Evolutionary conservation across 2,113 vertebrate species (phyloP).

Genomic region (Rhea americana): DNA sequence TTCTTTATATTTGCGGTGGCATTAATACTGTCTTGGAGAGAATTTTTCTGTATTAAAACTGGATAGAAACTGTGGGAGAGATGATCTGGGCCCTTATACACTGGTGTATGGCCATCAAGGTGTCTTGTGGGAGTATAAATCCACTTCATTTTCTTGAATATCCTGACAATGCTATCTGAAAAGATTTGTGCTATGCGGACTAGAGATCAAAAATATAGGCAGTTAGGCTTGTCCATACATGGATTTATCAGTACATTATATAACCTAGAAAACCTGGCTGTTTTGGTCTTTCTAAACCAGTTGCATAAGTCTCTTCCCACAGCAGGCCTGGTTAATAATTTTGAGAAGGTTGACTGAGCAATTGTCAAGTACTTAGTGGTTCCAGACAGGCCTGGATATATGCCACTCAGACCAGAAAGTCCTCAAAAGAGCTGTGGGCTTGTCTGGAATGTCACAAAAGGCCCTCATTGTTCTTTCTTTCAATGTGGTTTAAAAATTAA

Average conservation of each 20-base stretch:
- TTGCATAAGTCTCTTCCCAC: neutral
- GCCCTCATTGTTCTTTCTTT: neutral
- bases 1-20: neutral
- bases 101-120: neutral
- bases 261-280: neutral
- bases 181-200: accelerated
- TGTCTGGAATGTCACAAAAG: conserved; percentile 26
- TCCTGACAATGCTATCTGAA: neutral
- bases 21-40: neutral
- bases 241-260: neutral
- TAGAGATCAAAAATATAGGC: accelerated
- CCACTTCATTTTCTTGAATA: neutral
- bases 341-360: neutral
- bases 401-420: neutral
- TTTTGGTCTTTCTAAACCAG: neutral
- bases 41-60: neutral
- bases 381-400: neutral
- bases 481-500: neutral
- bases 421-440: conserved; percentile 3
- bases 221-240: neutral
- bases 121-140: neutral
- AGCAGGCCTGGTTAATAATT: neutral
- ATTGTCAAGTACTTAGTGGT: neutral
- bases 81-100: neutral
- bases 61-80: neutral